phyloP scores from a whole-genome alignment of 2,797 vertebrate genomes.

The Sebastes iracundus region DNA sequence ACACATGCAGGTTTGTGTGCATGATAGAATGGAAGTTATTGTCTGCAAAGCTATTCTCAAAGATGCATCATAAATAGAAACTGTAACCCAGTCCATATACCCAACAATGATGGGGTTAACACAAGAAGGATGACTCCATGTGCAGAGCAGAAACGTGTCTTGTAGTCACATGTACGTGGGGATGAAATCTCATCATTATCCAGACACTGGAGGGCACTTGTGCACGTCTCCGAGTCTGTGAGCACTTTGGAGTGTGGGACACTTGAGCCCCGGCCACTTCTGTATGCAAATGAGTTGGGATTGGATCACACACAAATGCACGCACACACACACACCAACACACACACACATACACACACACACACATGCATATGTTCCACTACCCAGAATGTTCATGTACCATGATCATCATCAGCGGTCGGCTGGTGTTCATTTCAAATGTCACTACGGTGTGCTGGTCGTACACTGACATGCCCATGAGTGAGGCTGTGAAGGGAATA shows the following conservation, averaged over 20 bases:
- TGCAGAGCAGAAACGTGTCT: not conserved
- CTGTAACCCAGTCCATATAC: not conserved
- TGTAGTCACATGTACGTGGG: not conserved
- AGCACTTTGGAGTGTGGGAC: conserved; percentile 30
- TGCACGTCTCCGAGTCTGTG: not conserved
- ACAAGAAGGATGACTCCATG: not conserved
- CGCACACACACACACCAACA: not conserved
- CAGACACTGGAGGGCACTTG: conserved; percentile 28
- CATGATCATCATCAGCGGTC: conserved; percentile 43
- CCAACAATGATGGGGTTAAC: not conserved
- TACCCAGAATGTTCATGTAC: conserved; percentile 27
- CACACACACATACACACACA: not conserved
- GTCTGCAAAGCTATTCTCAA: not conserved
- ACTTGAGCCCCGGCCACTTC: conserved; percentile 18
- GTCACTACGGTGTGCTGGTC: conserved; percentile 45
- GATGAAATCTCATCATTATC: conserved; percentile 13
- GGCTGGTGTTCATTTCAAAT: conserved; percentile 58
- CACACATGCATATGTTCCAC: conserved; percentile 13
- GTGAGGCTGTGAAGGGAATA: conserved; percentile 38
- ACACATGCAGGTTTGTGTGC: not conserved
- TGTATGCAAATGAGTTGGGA: conserved; percentile 25
- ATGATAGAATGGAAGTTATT: not conserved
- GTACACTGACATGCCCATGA: conserved; percentile 48
- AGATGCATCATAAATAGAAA: not conserved
- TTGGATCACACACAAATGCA: not conserved